Percentiles rank a stretch among this genome's conserved stretches.
Evolutionary conservation across 2,888 invertebrate species (phyloP).

Genomic region (Caenorhabditis japonica): DNA sequence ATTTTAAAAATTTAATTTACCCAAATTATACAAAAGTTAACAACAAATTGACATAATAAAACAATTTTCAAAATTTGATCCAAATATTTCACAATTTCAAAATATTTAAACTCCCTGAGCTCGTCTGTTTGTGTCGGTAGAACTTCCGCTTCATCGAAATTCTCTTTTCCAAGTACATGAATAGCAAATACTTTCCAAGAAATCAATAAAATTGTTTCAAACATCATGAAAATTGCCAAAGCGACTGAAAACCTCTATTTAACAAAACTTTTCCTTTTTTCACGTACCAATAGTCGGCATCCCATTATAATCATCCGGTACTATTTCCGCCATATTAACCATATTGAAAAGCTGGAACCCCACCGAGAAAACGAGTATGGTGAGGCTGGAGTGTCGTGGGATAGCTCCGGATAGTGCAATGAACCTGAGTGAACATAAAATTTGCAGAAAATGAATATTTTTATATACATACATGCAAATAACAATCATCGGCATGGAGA

Average conservation of each 20-base stretch:
- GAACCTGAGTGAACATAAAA: constrained; percentile 7
- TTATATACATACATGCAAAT: constrained; percentile 18
- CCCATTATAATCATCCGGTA: constrained; percentile 27
- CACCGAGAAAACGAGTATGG: neutral
- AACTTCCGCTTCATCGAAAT: neutral
- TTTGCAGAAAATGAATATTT: no score
- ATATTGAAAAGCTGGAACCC: constrained; percentile 5
- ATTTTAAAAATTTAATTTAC: no score
- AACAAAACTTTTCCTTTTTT: no score
- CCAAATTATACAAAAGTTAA: constrained; percentile 2
- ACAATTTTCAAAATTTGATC: neutral
- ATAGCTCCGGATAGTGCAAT: constrained; percentile 5
- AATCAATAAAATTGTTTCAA: constrained; percentile 7
- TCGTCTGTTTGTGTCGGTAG: neutral
- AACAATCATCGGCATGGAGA: constrained; percentile 2
- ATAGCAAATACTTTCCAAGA: constrained; percentile 8
- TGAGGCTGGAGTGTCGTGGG: neutral
- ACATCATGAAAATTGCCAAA: neutral
- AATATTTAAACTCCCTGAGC: neutral
- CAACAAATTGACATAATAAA: neutral
- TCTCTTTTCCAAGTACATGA: neutral
- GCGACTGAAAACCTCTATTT: constrained; percentile 20
- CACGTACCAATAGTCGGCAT: constrained; percentile 42
- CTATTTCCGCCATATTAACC: neutral
- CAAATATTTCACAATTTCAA: neutral